Conservation (phyloP, 1,140 invertebrate genomes). For the Agrypnia vestita region DNA sequence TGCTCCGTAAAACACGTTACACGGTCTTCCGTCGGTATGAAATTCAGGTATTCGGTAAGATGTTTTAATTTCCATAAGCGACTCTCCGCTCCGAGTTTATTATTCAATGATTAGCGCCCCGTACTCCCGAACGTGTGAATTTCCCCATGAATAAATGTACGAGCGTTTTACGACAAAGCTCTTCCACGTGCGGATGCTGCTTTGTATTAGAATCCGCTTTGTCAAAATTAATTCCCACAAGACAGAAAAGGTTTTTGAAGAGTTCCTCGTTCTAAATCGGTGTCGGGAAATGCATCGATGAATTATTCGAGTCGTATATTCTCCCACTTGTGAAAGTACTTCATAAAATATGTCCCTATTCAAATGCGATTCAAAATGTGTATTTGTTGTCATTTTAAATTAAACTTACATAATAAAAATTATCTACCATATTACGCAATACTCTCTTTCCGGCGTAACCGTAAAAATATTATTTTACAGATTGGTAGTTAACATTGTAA, state of each 20-base stretch:
- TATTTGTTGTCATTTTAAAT: no score
- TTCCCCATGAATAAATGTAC: constrained; percentile 9
- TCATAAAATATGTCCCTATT: no score
- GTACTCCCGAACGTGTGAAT: neutral
- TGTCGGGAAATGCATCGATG: neutral
- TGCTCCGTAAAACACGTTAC: constrained; percentile 14
- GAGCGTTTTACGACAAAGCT: neutral
- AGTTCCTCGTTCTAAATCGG: neutral
- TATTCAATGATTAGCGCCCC: constrained; percentile 22
- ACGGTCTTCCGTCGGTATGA: neutral
- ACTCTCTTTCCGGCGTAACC: no score
- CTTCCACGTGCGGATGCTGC: neutral
- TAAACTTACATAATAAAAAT: no score
- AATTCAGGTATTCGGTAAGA: constrained; percentile 3
- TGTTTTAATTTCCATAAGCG: constrained; percentile 17
- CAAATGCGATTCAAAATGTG: no score
- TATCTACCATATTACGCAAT: no score
- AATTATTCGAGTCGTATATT: constrained; percentile 1
- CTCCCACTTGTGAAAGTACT: neutral
- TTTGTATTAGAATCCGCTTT: constrained; percentile 9
- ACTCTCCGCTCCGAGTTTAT: neutral
- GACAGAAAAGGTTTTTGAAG: neutral
- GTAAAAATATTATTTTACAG: no score
- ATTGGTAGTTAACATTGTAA: no score
- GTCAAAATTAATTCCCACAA: neutral